Evolutionary conservation across 2,888 invertebrate species (phyloP), one percentile per base, ranked within the genome.

Genomic region (Acleris laterana): DNA sequence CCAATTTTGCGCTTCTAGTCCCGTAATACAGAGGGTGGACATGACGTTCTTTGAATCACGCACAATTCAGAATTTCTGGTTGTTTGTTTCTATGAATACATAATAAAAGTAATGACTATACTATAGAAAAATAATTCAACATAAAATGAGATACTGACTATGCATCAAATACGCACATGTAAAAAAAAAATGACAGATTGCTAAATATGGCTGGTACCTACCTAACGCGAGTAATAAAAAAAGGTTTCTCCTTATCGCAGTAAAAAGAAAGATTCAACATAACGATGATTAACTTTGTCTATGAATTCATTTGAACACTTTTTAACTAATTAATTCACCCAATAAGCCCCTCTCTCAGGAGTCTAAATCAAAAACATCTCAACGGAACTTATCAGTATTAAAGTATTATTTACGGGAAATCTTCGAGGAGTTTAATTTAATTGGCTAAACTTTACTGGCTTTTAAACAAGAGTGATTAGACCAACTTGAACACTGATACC

Each of bases 341-440:
- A 48, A 38, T 51, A 62, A 62, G 51, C 48, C 28, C 28, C 61
- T 52, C 52, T 46, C 48, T 62, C 46, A 52, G 42, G 49, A 42
- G 38, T 52, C 55, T 66, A 62, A 62, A 69, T 66, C 66, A 62
- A 69, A 62, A 69, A 70, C 59, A 49, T 63, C 63, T 69, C 63
- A 68, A 61, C 62, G 53, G 55, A 68, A 70, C 63, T 68, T 66
- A 58, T 63, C 53, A 53, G 68, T 65, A 51, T 68, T 66, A 63
- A 68, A 68, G 58, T 68, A 65, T 68, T 66, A 68, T 70, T 66
- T 63, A 68, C 62, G 62, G 57, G 49, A 68, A 70, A 63, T 70
- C 63, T 67, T 63, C 56, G 58, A 62, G 32, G 52, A 65, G 58
- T 70, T 70, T 56, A 63, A 70, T 70, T 68, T 68, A 66, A 70